Evolutionary conservation across 2,888 invertebrate genomes (phyloP), one percentile per base, ranked within the genome.

Genomic region (Andrena haemorrhoa): DNA sequence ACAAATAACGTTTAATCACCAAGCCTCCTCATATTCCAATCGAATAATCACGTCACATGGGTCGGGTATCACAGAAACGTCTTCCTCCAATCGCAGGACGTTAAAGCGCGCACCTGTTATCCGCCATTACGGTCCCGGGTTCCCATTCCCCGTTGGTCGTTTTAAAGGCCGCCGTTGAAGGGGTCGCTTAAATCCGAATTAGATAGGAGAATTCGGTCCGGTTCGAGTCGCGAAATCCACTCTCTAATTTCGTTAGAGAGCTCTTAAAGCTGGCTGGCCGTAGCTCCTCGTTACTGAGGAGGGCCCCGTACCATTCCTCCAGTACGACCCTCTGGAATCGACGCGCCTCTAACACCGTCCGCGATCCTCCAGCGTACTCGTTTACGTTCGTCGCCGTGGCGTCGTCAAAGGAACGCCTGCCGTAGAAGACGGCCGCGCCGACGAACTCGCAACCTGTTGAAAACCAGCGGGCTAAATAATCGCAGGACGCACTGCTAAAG

Each of bases 371-470:
- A 10, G 53, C 12, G 16, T 7, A 56, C 16, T 35, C 20, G 66
- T 56, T 33, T 33, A 20, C 8, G 41, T 16, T 4, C 20, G n/a
- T 56, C 64, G 51, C 26, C 51, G 63, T 61, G 47, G 20, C n/a
- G 20, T 70, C 53, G 81, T 81, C 72, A 65, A 81, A 82, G 35
- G 29, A 29, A 35, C 1, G 33, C 16, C 10, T 51, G n/a, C 33
- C 26, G 71, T 58, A 20, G 75, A 79, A 79, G 74, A 49, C 66
- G 33, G n/a, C 56, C n/a, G 33, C 26, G 20, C 41, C 41, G 66
- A 75, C 47, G 51, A 81, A 75, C 68, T 66, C 41, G 16, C 58
- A 73, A 76, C 80, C 75, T 80, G 82, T 81, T 81, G 76, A 80
- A 76, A 81, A 73, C 65, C 35, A 31, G 47, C 35, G 20, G 49